phyloP scores from a whole-genome alignment of 2,113 vertebrate genomes.

The Vidua chalybeata region DNA sequence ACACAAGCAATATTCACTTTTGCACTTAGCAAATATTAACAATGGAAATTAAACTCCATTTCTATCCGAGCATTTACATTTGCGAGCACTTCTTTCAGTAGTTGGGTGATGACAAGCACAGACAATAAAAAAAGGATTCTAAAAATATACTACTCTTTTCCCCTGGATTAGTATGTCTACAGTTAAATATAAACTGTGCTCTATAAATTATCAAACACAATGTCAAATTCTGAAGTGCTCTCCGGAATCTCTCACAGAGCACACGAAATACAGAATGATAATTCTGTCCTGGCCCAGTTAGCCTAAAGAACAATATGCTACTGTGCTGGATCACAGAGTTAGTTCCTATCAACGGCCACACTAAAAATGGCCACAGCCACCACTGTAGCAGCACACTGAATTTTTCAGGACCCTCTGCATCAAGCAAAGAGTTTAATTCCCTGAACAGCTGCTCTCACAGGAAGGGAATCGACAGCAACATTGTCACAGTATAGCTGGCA shows the following conservation, averaged over 20 bases:
- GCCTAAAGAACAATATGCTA: slow-evolving; percentile 32
- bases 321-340: background rate
- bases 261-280: slow-evolving; percentile 6
- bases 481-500: slow-evolving; percentile 51
- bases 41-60: background rate
- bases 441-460: slow-evolving; percentile 55
- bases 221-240: slow-evolving; percentile 65
- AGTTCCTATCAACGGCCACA: background rate
- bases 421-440: slow-evolving; percentile 20
- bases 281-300: slow-evolving; percentile 54
- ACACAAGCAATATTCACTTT: background rate
- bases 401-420: slow-evolving; percentile 34
- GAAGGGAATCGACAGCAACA: slow-evolving; percentile 34
- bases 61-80: background rate
- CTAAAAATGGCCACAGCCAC: slow-evolving; percentile 5
- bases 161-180: slow-evolving; percentile 56
- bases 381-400: background rate
- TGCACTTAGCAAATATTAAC: background rate
- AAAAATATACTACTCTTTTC: slow-evolving; percentile 62
- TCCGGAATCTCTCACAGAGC: background rate
- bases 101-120: slow-evolving; percentile 22
- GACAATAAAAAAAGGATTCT: slow-evolving; percentile 49
- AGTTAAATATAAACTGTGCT: slow-evolving; percentile 68
- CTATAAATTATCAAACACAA: slow-evolving; percentile 65
- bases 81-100: background rate